phyloP scores from a whole-genome alignment of 2,113 vertebrate genomes.

The Ailurus styani region DNA sequence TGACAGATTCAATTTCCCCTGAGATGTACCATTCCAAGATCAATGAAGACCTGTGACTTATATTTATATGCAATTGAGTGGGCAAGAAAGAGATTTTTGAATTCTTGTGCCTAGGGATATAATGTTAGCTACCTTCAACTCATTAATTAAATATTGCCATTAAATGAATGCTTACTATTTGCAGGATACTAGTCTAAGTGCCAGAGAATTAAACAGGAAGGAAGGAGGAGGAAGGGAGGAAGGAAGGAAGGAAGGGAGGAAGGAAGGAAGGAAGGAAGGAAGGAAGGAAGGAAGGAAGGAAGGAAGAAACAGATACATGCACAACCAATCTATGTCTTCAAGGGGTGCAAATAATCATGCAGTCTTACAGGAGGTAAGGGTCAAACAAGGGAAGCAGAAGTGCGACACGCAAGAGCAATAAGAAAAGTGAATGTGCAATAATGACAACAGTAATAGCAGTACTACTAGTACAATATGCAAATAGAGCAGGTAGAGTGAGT shows the following conservation, averaged over 20 bases:
- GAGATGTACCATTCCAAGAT: slow-evolving; percentile 54
- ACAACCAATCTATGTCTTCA: background rate
- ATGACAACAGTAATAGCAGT: background rate
- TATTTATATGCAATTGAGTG: slow-evolving; percentile 31
- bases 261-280: too few species aligned
- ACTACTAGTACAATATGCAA: background rate
- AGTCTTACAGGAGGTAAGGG: background rate
- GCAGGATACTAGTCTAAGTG: background rate
- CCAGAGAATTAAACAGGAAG: background rate
- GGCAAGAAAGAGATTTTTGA: background rate
- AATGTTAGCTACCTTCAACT: background rate
- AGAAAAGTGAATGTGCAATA: background rate
- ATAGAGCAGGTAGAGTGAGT: background rate
- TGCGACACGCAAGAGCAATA: background rate
- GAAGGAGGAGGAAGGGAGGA: background rate
- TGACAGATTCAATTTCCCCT: slow-evolving; percentile 16
- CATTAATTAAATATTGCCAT: slow-evolving; percentile 30
- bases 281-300: too few species aligned
- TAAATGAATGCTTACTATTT: slow-evolving; percentile 17
- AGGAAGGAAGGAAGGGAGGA: too few species aligned
- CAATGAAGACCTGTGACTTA: background rate
- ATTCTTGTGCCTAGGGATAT: background rate
- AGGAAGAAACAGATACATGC: background rate
- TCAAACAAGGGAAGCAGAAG: background rate
- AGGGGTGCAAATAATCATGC: background rate